These are phyloP conservation scores for Calephelis perditalis DNA, from an alignment of 2,888 invertebrate genomes.

Conservation along the genomic window DNA sequence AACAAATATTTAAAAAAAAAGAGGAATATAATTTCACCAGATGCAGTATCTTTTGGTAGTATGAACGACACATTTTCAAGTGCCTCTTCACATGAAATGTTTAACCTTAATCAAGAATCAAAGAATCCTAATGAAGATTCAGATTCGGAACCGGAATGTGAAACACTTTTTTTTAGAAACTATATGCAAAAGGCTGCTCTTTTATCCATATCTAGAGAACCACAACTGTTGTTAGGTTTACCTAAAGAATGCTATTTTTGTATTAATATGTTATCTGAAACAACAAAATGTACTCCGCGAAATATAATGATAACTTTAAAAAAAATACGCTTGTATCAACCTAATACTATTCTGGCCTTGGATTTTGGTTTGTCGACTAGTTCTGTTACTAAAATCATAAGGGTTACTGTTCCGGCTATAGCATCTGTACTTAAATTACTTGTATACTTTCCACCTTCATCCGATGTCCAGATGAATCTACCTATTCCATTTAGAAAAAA, in stretches of 20 bases:
- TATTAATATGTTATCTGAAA: conserved; percentile 21
- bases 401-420: conserved; percentile 17
- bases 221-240: conserved; percentile 23
- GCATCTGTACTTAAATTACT: conserved; percentile 17
- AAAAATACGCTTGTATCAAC: conserved; percentile 21
- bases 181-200: conserved; percentile 26
- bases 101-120: not conserved
- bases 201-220: conserved; percentile 27
- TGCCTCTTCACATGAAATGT: conserved; percentile 16
- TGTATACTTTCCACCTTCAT: conserved; percentile 12
- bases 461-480: conserved; percentile 21
- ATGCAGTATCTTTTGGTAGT: conserved; percentile 19
- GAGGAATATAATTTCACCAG: conserved; percentile 11
- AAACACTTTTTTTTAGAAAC: conserved; percentile 20
- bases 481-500: conserved; percentile 25
- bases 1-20: conserved; percentile 20
- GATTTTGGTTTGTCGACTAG: conserved; percentile 16
- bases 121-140: conserved; percentile 9
- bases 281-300: conserved; percentile 13
- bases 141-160: conserved; percentile 15
- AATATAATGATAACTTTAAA: conserved; percentile 17
- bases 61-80: conserved; percentile 20
- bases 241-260: conserved; percentile 26
- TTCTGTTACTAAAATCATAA: conserved; percentile 19
- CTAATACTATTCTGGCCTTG: conserved; percentile 9